Conservation (phyloP, 2,888 invertebrate species). For the Eupithecia subfuscata region DNA sequence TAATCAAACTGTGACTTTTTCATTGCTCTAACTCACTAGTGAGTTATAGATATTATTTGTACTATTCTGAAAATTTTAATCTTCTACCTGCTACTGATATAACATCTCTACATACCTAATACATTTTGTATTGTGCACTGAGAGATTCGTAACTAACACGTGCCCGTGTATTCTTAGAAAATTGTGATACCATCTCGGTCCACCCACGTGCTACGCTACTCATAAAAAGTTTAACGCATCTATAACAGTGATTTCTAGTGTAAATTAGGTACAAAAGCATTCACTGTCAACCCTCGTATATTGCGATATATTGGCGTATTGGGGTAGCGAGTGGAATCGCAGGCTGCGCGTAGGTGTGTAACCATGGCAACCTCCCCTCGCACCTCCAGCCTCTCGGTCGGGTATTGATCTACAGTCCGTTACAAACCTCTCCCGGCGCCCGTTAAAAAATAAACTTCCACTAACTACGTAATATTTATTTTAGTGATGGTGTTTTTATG, state of each 20-base stretch:
- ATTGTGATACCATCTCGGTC: background rate
- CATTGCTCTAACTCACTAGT: too few relatives aligned
- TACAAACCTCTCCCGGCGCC: slow-evolving; percentile 50
- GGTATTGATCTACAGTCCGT: slow-evolving; percentile 69
- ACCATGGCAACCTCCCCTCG: slow-evolving; percentile 66
- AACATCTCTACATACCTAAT: background rate
- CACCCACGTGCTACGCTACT: background rate
- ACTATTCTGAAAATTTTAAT: too few relatives aligned
- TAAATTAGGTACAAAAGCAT: slow-evolving; percentile 14
- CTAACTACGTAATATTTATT: slow-evolving; percentile 11
- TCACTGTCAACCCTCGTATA: slow-evolving; percentile 62
- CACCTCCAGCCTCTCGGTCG: slow-evolving; percentile 47
- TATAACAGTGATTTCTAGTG: slow-evolving; percentile 10
- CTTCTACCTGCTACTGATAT: too few relatives aligned
- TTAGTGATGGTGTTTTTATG: background rate
- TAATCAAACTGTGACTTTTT: too few relatives aligned
- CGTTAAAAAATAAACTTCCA: slow-evolving; percentile 54
- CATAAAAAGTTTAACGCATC: background rate
- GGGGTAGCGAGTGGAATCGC: slow-evolving; percentile 56
- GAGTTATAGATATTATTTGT: too few relatives aligned
- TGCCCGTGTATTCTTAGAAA: background rate
- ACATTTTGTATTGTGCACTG: background rate
- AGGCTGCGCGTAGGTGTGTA: slow-evolving; percentile 78
- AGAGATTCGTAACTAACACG: background rate
- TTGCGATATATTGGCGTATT: slow-evolving; percentile 54